Evolutionary conservation across 2,888 invertebrate species (phyloP).

Genomic region (Chalcis sispes): DNA sequence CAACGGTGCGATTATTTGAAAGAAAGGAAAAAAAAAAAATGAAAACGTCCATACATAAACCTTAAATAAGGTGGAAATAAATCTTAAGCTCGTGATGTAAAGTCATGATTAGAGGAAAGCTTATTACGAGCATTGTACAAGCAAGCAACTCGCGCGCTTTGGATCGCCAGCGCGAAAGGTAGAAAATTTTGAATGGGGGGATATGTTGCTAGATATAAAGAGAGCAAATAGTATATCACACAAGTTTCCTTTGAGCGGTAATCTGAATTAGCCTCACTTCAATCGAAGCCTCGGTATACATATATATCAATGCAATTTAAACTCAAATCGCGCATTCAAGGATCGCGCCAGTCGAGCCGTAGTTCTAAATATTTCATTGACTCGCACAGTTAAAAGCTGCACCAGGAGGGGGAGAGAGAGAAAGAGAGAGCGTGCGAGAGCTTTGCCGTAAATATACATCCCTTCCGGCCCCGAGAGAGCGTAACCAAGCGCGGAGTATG

Average conservation of each 20-base stretch:
- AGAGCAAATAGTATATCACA: too few relatives aligned
- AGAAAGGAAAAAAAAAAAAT: too few relatives aligned
- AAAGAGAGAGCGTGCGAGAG: not conserved
- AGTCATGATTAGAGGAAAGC: too few relatives aligned
- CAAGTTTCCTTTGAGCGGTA: not conserved
- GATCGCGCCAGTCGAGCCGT: constrained; percentile 23
- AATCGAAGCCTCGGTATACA: not conserved
- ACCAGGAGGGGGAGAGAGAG: not conserved
- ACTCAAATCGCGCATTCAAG: constrained; percentile 23
- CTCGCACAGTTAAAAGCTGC: not conserved
- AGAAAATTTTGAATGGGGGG: too few relatives aligned
- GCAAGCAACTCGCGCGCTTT: too few relatives aligned
- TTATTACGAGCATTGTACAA: too few relatives aligned
- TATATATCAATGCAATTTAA: constrained; percentile 9
- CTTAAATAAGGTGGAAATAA: too few relatives aligned
- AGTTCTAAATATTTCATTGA: constrained; percentile 50
- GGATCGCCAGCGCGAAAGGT: too few relatives aligned
- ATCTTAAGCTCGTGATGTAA: too few relatives aligned
- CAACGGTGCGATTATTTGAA: too few relatives aligned
- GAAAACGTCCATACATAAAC: too few relatives aligned
- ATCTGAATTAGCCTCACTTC: constrained; percentile 16
- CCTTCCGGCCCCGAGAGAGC: not conserved
- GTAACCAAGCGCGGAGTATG: not conserved
- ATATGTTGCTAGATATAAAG: too few relatives aligned
- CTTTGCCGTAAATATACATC: constrained; percentile 30